Evolutionary conservation across 2,888 invertebrate species (phyloP).

Genomic region (Chrysolina americana): DNA sequence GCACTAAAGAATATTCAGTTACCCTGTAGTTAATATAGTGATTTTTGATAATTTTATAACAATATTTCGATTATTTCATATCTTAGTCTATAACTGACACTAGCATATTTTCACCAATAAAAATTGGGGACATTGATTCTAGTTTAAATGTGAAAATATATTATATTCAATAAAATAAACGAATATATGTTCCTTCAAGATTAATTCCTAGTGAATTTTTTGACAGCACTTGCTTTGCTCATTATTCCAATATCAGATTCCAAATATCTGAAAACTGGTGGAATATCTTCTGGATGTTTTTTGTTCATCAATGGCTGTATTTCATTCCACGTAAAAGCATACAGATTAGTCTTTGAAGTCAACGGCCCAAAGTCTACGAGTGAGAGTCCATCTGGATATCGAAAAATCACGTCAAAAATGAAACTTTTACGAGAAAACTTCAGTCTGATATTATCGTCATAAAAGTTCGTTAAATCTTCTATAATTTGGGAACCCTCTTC

Average conservation of each 20-base stretch:
- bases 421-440: slow-evolving; percentile 62
- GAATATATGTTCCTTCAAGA: too few species aligned
- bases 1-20: too few species aligned
- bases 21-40: too few species aligned
- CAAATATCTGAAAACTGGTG: slow-evolving; percentile 66
- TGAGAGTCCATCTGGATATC: slow-evolving; percentile 60
- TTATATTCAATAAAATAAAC: too few species aligned
- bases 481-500: slow-evolving; percentile 64
- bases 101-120: too few species aligned
- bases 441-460: slow-evolving; percentile 57
- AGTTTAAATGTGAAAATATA: too few species aligned
- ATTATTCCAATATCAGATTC: slow-evolving; percentile 66
- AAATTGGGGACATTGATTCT: too few species aligned
- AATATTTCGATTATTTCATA: too few species aligned
- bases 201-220: too few species aligned
- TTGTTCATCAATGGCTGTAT: slow-evolving; percentile 63
- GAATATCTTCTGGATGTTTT: slow-evolving; percentile 59
- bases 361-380: slow-evolving; percentile 65
- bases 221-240: slow-evolving; percentile 52
- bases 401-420: slow-evolving; percentile 63
- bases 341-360: slow-evolving; percentile 63
- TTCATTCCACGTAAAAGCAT: slow-evolving; percentile 67
- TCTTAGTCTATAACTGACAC: too few species aligned
- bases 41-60: too few species aligned
- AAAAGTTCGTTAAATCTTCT: slow-evolving; percentile 60